Base-by-base conservation (phyloP, 1,140 invertebrate species). In the Popillia japonica region DNA sequence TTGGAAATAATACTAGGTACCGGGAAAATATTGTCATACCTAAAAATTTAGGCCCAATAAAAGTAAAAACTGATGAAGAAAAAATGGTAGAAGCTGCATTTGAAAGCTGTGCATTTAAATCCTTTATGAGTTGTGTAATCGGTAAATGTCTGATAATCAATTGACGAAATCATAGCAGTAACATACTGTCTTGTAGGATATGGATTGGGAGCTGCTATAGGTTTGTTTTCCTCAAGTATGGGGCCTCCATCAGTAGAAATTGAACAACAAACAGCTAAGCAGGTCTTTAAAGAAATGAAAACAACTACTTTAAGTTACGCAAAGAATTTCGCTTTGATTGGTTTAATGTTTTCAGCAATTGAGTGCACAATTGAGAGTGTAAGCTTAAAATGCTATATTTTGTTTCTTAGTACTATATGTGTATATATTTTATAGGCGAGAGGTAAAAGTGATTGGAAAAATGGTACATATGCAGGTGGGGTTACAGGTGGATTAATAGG, bases 321-420 rank as follows among this genome's bases (percentile, higher is more conserved):
- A 0, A 99, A 99, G 89, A 99, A 99, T 87, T 99, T 99, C 92
- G 98, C 97, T 20, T 89, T 98, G 68, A 91, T 99, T 81, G 98
- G 98, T 77, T 92, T 93, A 22, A 90, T 99, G 72, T 99, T 99
- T 89, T 93, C 98, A 40, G 94, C 93, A 7, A 92, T 97, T 9
- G 97, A 99, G 89, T 99, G 98, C 86, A 90, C 92, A 20, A 95
- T 99, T 85, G 97, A 99, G 92, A 92, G 91, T 77, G 95, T 96
- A 87, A 89, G 88, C 87, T 72, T 74, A 10, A 44, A 77, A 74
- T 22, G 9, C 20, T 3, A 27, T 64, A 68, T 3, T 27, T 68
- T 22, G 4, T 34, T 14, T 73, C 80, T 23, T 78, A 82, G 81
- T 82, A 78, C 68, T 17, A 10, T 64, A 64, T 77, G 3, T 48